These are phyloP conservation scores for Sarcophaga bullata DNA, from an alignment of 1,140 invertebrate genomes.

Conservation along the genomic window DNA sequence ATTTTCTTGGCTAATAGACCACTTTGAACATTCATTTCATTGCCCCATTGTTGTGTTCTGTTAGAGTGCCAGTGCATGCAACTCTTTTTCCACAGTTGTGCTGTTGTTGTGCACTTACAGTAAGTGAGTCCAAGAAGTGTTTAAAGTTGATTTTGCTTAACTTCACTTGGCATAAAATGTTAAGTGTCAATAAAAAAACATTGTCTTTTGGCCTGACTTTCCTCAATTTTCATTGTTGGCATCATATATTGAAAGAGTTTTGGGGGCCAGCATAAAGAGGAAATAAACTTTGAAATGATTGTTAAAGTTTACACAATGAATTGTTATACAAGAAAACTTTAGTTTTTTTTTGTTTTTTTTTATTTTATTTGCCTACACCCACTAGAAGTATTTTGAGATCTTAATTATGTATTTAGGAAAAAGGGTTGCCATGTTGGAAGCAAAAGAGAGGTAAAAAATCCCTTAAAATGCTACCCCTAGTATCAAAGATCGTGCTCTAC, in stretches of 20 bases:
- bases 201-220: conserved; percentile 8
- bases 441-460: background rate
- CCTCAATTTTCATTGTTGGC: background rate
- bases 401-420: conserved; percentile 14
- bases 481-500: too few relatives aligned
- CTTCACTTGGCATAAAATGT: conserved; percentile 30
- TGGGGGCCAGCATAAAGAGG: background rate
- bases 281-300: background rate
- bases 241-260: background rate
- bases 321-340: conserved; percentile 24
- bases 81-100: background rate
- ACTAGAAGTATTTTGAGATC: conserved; percentile 27
- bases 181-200: conserved; percentile 39
- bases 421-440: background rate
- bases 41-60: background rate
- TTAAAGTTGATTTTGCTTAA: background rate
- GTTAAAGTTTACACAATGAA: background rate
- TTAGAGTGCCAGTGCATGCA: background rate
- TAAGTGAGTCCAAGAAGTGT: background rate
- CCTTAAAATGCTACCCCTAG: too few relatives aligned
- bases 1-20: conserved; percentile 29
- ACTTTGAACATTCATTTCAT: conserved; percentile 10
- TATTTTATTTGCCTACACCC: background rate
- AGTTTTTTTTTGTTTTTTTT: background rate
- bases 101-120: background rate